Evolutionary conservation across 2,113 vertebrate species (phyloP).

Genomic region (Bubo scandiacus): DNA sequence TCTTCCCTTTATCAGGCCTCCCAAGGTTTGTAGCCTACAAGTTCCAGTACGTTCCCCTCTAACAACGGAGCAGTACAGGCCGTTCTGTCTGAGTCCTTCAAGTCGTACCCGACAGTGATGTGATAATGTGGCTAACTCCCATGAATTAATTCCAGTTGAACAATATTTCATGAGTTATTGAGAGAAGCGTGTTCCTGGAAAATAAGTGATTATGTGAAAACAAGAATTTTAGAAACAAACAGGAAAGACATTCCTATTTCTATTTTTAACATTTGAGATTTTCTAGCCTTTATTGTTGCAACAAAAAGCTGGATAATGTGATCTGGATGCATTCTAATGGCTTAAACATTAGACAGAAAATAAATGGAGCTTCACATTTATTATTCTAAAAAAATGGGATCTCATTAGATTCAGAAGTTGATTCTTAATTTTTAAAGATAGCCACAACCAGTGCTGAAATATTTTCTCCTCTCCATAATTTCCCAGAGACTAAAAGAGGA

Average conservation of each 20-base stretch:
- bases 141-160: not conserved
- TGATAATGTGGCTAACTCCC: not conserved
- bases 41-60: too few species aligned
- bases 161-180: not conserved
- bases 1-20: too few species aligned
- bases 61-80: too few species aligned
- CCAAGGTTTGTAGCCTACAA: too few species aligned
- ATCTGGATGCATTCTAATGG: not conserved
- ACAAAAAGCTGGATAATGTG: not conserved
- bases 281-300: not conserved
- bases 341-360: not conserved
- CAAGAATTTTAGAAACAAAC: not conserved
- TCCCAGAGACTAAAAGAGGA: not conserved
- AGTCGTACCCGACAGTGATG: too few species aligned
- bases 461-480: not conserved
- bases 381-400: not conserved
- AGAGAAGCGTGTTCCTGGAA: not conserved
- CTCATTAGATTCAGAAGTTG: not conserved
- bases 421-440: not conserved
- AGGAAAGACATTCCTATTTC: not conserved
- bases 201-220: not conserved
- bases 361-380: not conserved
- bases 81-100: too few species aligned
- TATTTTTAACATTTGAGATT: not conserved
- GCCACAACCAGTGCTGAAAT: not conserved